Percentiles rank a stretch among this genome's conserved stretches.
These are phyloP conservation scores for Muricea muricata DNA, from an alignment of 92 coral and sea anemone species.

Conservation along the genomic window DNA sequence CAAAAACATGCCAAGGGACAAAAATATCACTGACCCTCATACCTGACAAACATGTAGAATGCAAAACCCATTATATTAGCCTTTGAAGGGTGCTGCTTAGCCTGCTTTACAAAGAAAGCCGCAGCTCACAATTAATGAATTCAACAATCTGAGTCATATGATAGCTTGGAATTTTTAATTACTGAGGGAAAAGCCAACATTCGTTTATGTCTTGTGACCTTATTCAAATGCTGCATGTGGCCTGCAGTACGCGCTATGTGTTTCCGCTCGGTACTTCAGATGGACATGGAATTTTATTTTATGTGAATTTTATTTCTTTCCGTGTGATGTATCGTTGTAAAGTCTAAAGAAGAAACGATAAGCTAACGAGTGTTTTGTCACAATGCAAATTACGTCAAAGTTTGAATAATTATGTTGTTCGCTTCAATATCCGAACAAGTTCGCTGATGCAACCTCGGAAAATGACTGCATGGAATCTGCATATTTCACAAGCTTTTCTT, in stretches of 20 bases:
- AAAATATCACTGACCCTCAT: neutral
- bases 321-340: too few species aligned
- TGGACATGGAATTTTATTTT: neutral
- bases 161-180: neutral
- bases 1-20: neutral
- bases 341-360: neutral
- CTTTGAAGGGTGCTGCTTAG: too few species aligned
- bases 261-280: neutral
- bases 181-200: constrained; percentile 13
- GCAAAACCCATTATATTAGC: neutral
- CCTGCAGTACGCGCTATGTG: neutral
- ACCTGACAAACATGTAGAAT: neutral
- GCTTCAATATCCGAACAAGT: neutral
- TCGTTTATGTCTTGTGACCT: too few species aligned
- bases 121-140: neutral
- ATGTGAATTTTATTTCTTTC: neutral
- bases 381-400: neutral
- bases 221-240: neutral
- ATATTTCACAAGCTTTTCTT: neutral
- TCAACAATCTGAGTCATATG: constrained; percentile 8
- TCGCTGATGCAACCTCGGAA: neutral
- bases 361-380: neutral
- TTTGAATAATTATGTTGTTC: neutral
- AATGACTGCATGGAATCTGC: neutral
- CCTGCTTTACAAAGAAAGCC: neutral